These are phyloP conservation scores for Rotaria socialis DNA, from an alignment of 2,888 invertebrate genomes.

Conservation along the genomic window DNA sequence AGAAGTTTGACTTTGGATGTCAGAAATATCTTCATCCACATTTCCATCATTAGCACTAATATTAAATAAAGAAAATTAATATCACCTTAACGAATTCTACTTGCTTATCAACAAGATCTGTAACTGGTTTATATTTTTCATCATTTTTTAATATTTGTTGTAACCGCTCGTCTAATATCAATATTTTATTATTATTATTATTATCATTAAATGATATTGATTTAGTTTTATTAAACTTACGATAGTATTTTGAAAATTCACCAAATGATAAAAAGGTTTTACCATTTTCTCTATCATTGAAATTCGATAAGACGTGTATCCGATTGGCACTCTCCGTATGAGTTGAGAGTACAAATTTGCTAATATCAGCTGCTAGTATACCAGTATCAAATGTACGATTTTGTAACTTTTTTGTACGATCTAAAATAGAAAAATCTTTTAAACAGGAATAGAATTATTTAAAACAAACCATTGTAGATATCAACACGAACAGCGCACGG, in stretches of 20 bases:
- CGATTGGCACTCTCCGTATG: not conserved
- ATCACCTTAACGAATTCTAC: not conserved
- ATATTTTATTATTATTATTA: not conserved
- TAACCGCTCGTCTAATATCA: not conserved
- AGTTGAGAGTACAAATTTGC: not conserved
- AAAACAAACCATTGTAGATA: not conserved
- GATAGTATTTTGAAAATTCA: not conserved
- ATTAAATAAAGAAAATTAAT: not conserved
- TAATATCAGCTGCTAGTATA: not conserved
- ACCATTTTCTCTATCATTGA: not conserved
- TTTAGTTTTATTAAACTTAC: not conserved
- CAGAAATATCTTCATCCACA: not conserved
- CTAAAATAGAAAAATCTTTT: not conserved
- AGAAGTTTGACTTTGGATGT: not conserved
- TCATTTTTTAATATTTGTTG: not conserved
- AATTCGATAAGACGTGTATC: not conserved
- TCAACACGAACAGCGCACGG: not conserved
- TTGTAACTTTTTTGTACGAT: conserved; percentile 28
- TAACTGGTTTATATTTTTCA: not conserved
- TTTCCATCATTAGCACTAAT: not conserved
- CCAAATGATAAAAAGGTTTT: not conserved
- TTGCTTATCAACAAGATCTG: not conserved
- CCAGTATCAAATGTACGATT: conserved; percentile 24
- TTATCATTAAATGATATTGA: not conserved
- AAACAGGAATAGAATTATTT: not conserved